Evolutionary conservation across 2,888 invertebrate species (phyloP).

Genomic region (Cepaea hortensis): DNA sequence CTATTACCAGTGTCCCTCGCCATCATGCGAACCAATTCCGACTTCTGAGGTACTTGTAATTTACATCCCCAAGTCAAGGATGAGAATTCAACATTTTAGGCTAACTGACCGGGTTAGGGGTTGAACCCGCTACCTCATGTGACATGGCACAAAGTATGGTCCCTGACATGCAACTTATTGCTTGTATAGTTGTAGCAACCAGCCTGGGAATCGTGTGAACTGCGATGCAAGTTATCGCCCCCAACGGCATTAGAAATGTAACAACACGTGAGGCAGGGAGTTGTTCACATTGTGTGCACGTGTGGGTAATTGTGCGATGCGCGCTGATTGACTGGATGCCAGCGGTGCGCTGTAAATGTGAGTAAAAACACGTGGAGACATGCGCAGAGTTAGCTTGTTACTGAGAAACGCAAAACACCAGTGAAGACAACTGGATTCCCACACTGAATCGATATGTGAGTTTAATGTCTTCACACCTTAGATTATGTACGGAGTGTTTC

Average conservation of each 20-base stretch:
- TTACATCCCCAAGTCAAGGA: too few species aligned
- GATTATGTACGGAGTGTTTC: not conserved
- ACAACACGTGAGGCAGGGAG: not conserved
- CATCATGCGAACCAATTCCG: too few species aligned
- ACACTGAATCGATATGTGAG: not conserved
- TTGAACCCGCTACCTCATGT: too few species aligned
- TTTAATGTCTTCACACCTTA: not conserved
- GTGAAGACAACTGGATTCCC: not conserved
- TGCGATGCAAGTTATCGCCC: not conserved
- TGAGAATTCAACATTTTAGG: too few species aligned
- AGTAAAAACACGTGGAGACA: not conserved
- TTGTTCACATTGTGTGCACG: conserved; percentile 1
- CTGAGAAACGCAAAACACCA: not conserved
- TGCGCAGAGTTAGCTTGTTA: not conserved
- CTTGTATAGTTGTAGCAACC: too few species aligned
- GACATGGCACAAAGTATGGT: too few species aligned
- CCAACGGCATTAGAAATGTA: not conserved
- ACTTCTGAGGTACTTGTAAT: too few species aligned
- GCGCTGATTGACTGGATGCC: conserved; percentile 16
- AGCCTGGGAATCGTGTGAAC: too few species aligned
- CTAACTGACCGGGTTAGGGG: too few species aligned
- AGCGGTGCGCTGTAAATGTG: not conserved
- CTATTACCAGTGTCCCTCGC: too few species aligned
- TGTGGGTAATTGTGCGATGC: conserved; percentile 25
- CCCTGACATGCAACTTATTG: too few species aligned